Percentiles rank a stretch among this genome's conserved stretches.
These are phyloP conservation scores for Vanessa cardui DNA, from an alignment of 2,888 invertebrate genomes.

Conservation along the genomic window DNA sequence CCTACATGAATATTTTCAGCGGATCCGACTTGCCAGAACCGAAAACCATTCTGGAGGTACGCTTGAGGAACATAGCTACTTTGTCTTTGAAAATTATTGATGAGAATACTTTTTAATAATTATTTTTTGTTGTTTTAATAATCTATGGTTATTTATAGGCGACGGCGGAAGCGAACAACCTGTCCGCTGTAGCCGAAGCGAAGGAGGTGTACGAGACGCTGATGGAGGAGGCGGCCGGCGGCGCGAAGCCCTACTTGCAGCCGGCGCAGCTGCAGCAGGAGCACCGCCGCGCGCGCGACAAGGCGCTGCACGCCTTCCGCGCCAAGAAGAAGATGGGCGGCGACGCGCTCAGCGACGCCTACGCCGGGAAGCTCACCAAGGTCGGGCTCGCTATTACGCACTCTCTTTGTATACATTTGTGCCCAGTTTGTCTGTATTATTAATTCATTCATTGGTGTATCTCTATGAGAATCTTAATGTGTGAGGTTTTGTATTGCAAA, in stretches of 20 bases:
- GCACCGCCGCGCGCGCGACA: constrained; percentile 90
- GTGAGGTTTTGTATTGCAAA: no score
- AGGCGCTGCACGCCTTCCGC: constrained; percentile 88
- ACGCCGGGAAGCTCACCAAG: constrained; percentile 89
- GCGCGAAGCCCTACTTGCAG: constrained; percentile 94
- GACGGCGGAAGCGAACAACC: constrained; percentile 99
- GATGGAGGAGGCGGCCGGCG: constrained; percentile 98
- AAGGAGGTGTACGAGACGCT: constrained; percentile 93
- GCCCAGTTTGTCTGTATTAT: no score
- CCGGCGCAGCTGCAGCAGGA: constrained; percentile 91
- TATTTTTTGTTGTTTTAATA: no score
- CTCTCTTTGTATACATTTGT: background rate
- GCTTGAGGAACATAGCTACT: constrained; percentile 42
- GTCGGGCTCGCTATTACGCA: constrained; percentile 60
- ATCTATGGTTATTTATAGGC: constrained; percentile 88
- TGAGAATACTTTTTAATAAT: no score
- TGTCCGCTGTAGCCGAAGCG: constrained; percentile 96
- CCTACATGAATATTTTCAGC: constrained; percentile 98
- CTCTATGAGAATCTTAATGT: no score
- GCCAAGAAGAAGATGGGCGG: constrained; percentile 99
- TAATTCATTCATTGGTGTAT: no score
- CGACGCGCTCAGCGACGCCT: constrained; percentile 93
- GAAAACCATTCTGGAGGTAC: constrained; percentile 97
- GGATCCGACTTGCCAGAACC: constrained; percentile 98
- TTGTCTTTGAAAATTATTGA: no score